These are phyloP conservation scores for Ciconia boyciana DNA, from an alignment of 2,113 vertebrate genomes.

Conservation along the genomic window DNA sequence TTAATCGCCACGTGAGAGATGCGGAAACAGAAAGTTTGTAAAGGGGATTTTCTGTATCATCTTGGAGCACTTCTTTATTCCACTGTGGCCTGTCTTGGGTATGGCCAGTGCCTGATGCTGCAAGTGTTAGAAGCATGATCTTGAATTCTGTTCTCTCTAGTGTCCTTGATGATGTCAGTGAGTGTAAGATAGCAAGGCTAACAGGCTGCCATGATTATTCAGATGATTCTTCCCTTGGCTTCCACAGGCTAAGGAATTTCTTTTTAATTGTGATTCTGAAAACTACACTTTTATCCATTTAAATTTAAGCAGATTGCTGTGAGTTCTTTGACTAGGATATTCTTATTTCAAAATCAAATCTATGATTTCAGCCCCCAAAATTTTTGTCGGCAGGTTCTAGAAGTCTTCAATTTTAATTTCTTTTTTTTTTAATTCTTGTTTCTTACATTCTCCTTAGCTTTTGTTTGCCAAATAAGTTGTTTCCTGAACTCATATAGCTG, in stretches of 20 bases:
- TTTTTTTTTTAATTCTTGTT: background rate
- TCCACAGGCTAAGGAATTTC: background rate
- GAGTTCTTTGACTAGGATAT: background rate
- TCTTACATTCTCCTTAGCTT: background rate
- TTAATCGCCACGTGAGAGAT: background rate
- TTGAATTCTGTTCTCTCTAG: background rate
- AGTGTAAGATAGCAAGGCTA: background rate
- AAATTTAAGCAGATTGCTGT: background rate
- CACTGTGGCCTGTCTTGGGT: background rate
- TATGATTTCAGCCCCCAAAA: background rate
- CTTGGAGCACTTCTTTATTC: background rate
- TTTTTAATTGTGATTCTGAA: background rate
- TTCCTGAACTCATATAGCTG: background rate
- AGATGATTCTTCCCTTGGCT: background rate
- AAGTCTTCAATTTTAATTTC: background rate
- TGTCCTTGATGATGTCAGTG: background rate
- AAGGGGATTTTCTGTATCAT: background rate
- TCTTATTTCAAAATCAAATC: background rate
- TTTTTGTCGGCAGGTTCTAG: background rate
- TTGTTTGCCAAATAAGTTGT: background rate
- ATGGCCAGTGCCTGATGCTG: background rate
- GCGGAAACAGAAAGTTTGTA: accelerated
- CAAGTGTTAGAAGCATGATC: background rate
- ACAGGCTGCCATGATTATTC: background rate
- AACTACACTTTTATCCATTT: background rate